These are phyloP conservation scores for Tenthredo scrophulariae DNA, from an alignment of 2,888 invertebrate species.

Conservation along the genomic window DNA sequence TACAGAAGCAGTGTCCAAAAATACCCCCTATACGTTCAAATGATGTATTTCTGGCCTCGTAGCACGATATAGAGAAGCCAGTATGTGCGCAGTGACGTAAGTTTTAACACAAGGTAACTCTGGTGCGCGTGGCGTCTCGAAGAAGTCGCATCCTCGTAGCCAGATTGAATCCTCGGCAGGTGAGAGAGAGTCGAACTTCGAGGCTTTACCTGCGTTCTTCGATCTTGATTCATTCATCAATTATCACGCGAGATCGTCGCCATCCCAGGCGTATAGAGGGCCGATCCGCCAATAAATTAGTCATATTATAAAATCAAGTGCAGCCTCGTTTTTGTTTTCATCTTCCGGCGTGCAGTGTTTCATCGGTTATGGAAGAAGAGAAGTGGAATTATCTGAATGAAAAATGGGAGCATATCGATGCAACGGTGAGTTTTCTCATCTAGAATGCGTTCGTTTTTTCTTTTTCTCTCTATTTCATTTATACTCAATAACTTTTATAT, in stretches of 20 bases:
- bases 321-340: not conserved
- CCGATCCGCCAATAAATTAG: no score
- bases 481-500: not conserved
- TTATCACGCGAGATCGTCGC: conserved; percentile 57
- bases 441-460: not conserved
- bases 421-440: conserved; percentile 67
- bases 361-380: conserved; percentile 68
- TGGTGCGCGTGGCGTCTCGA: conserved; percentile 31
- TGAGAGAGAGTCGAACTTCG: conserved; percentile 33
- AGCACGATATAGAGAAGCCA: conserved; percentile 50
- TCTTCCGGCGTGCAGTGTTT: not conserved
- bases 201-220: not conserved
- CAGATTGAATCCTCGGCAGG: conserved; percentile 9
- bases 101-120: conserved; percentile 53
- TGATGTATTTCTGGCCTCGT: conserved; percentile 60
- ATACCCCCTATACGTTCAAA: conserved; percentile 58
- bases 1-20: conserved; percentile 57
- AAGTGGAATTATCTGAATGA: conserved; percentile 71
- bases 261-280: not conserved
- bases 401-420: conserved; percentile 74
- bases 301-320: not conserved
- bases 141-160: not conserved
- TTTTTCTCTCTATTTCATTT: not conserved
- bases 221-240: conserved; percentile 55
- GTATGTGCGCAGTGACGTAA: conserved; percentile 62